Evolutionary conservation across 64 coral and sea anemone genomes (phyloP).

Genomic region (Pocillopora verrucosa): DNA sequence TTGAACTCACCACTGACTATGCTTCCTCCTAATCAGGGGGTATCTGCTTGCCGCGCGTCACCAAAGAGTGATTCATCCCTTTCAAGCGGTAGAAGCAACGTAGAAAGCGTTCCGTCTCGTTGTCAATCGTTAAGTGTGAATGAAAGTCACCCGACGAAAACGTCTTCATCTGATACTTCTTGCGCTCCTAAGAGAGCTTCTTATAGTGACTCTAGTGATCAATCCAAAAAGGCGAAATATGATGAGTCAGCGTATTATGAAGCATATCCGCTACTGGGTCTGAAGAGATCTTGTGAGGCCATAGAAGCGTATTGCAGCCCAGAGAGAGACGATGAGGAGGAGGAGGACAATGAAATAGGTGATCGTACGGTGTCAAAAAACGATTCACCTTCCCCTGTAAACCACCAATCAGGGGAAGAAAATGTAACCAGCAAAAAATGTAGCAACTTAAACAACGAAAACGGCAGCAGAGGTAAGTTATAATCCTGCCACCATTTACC

Average conservation of each 20-base stretch:
- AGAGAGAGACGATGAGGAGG: constrained; percentile 39
- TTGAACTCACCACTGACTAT: constrained; percentile 21
- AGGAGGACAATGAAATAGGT: constrained; percentile 52
- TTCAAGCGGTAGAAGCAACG: background rate
- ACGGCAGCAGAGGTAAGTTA: constrained; percentile 11
- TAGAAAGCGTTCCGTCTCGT: background rate
- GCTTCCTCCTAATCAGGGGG: background rate
- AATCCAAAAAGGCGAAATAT: constrained; percentile 66
- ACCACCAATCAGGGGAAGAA: constrained; percentile 29
- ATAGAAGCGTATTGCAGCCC: constrained; percentile 85
- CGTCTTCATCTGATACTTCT: background rate
- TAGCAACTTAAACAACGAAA: background rate
- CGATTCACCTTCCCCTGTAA: constrained; percentile 30
- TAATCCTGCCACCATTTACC: background rate
- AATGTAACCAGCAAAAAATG: background rate
- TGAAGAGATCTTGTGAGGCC: constrained; percentile 95
- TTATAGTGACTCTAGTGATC: constrained; percentile 18
- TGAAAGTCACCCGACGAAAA: constrained; percentile 12
- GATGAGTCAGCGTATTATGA: constrained; percentile 75
- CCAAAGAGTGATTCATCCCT: constrained; percentile 5
- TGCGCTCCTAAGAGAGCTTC: constrained; percentile 2
- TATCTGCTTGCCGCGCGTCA: constrained; percentile 2
- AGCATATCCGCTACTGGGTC: constrained; percentile 79
- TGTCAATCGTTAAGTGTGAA: background rate
- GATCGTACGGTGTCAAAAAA: constrained; percentile 41